These are phyloP conservation scores for Ophioninae sp. DNA, from an alignment of 2,888 invertebrate genomes.

Conservation along the genomic window DNA sequence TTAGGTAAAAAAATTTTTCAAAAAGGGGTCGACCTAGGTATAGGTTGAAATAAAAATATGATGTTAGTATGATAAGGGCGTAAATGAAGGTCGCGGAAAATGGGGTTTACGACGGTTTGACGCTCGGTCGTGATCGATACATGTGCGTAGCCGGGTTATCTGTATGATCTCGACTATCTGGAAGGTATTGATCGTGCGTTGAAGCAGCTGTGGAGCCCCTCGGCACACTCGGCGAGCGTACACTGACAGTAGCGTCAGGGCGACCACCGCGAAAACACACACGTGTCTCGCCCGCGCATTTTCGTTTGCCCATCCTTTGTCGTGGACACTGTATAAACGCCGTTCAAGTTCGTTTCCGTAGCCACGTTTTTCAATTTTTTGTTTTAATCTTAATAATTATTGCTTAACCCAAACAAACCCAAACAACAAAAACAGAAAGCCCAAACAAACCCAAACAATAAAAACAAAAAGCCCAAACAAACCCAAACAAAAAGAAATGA, in stretches of 20 bases:
- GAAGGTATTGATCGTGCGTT: constrained; percentile 77
- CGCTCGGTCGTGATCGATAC: constrained; percentile 15
- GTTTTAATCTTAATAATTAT: no score
- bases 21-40: no score
- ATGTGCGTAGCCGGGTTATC: constrained; percentile 60
- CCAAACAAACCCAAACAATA: no score
- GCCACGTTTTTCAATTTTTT: neutral
- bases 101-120: neutral
- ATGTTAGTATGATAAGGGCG: neutral
- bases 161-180: constrained; percentile 77
- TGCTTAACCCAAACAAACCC: no score
- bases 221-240: constrained; percentile 58
- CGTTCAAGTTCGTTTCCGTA: constrained; percentile 8
- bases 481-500: no score
- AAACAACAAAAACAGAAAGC: neutral
- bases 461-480: no score
- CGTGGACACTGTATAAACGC: constrained; percentile 7
- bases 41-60: no score
- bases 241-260: constrained; percentile 77
- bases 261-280: constrained; percentile 76
- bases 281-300: constrained; percentile 63
- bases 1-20: no score
- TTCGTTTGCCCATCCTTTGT: constrained; percentile 53
- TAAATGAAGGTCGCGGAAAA: neutral
- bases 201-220: constrained; percentile 72